These are phyloP conservation scores for Xerus rutilus DNA, from an alignment of 2,797 vertebrate species.

Conservation along the genomic window DNA sequence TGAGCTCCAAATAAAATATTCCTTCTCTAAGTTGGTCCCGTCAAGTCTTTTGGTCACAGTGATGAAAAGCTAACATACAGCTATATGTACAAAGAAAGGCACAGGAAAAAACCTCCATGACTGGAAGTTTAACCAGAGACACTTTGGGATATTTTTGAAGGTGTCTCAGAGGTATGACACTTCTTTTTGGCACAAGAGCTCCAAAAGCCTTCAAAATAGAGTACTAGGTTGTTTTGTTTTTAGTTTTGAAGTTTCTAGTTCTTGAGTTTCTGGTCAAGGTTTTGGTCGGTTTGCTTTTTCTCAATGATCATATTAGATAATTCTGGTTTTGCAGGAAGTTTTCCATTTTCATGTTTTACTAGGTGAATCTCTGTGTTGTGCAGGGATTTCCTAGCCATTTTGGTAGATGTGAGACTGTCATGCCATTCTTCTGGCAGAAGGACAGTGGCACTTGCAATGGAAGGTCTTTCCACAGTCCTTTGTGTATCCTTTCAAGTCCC, in stretches of 20 bases:
- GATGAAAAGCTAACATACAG: constrained; percentile 73
- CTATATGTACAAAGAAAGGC: constrained; percentile 94
- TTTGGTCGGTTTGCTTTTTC: constrained; percentile 79
- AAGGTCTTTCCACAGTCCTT: constrained; percentile 98
- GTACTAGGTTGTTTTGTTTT: constrained; percentile 76
- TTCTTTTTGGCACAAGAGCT: constrained; percentile 84
- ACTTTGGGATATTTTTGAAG: constrained; percentile 96
- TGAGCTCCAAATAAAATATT: no score
- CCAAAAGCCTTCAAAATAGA: constrained; percentile 87
- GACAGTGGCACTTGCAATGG: constrained; percentile 97
- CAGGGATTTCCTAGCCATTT: constrained; percentile 97
- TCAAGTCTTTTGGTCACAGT: no score
- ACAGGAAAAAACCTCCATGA: constrained; percentile 95
- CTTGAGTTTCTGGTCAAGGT: constrained; percentile 78
- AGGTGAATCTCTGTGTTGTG: constrained; percentile 97
- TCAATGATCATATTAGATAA: constrained; percentile 86
- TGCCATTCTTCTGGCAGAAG: constrained; percentile 96
- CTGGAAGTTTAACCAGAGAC: constrained; percentile 94
- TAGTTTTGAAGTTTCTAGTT: constrained; percentile 89
- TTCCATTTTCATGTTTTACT: constrained; percentile 97
- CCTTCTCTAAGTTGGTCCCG: no score
- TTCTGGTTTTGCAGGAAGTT: constrained; percentile 87
- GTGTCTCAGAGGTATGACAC: constrained; percentile 87
- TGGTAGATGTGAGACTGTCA: constrained; percentile 96
- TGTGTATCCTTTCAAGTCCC: constrained; percentile 95